Evolutionary conservation across 2,888 invertebrate genomes (phyloP), one percentile per base, ranked within the genome.

Genomic region (Drosophila macrothrix): DNA sequence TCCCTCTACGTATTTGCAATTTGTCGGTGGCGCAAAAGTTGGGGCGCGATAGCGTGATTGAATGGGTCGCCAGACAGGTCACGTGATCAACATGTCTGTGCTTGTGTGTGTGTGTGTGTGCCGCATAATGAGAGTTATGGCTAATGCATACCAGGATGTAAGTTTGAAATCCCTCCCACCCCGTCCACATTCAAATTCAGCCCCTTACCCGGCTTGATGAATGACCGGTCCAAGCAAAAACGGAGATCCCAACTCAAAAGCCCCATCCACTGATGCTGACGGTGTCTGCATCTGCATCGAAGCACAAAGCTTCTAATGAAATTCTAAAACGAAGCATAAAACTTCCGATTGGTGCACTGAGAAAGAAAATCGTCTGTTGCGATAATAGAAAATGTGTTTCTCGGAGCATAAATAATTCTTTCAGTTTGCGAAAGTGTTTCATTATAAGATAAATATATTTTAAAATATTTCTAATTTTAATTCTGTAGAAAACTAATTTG

Each of bases 51-150:
- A 67, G 80, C 73, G 84, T 88, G 82, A 88, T 84, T 88, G 88
- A 85, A 85, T 88, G 84, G 88, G 67, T 84, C 80, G 74, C 77
- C 71, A 67, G 71, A 69, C 78, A 67, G 69, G 66, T 73, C 76
- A 73, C 69, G 76, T 73, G 73, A 53, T 67, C 35, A 61, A 41
- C 54, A 63, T 63, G 49, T 31, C 16, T 31, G 29, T 28, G 43
- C 22, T 43, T 52, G 31, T 33, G 28, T 35, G 41, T 43, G 31
- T 41, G 33, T 33, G 35, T 35, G 52, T 64, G 37, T 37, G 76
- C 62, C 65, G 78, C 80, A 82, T 85, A 85, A 85, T 85, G 86
- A 87, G 88, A 89, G 85, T 86, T 86, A 89, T 88, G 80, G 85
- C 88, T 86, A 86, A 89, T 86, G 90, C 85, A 87, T 80, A 73